Evolutionary conservation across 2,797 vertebrate genomes (phyloP), one percentile per base, ranked within the genome.

Genomic region (Argyrosomus regius): DNA sequence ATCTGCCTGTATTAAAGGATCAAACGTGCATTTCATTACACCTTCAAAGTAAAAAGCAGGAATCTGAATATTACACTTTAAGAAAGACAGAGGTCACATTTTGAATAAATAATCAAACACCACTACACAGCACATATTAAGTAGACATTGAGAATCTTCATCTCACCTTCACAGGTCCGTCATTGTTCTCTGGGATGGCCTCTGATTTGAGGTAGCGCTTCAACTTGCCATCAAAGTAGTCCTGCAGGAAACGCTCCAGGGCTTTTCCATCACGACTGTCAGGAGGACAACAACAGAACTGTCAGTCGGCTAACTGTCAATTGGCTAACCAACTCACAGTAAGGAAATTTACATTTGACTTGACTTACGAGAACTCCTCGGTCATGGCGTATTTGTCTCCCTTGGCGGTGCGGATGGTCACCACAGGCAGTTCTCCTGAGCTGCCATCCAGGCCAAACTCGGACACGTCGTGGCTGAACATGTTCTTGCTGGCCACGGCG

Each of bases 201-300:
- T 99, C 98, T 0, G 98, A 99, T 82, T 99, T 99, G 58, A 99
- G 94, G 80, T 99, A 99, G 80, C 95, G 97, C 92, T 99, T 99
- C 88, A 99, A 80, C 5, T 93, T 97, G 59, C 97, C 98, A 75
- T 96, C 97, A 1, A 99, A 98, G 81, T 97, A 99, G 86, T 96
- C 94, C 81, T 98, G 96, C 84, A 99, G 94, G 92, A 99, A 99
- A 75, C 94, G 93, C 89, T 99, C 97, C 89, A 99, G 95, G 73
- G 97, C 96, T 83, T 98, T 98, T 56, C 98, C 98, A 18, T 99
- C 98, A 31, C 97, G 97, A 22, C 98, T 99, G 87, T 35, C 6
- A 17, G 39, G 3, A 71, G 13, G 60, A 54, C 3, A 57, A 24
- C 28, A 41, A 43, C 4, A 35, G 0, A 14, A 39, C 35, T 3